Percentiles rank a stretch among this genome's conserved stretches.
Evolutionary conservation across 2,113 vertebrate species (phyloP).

Genomic region (Pseudorhombus dupliciocellatus): DNA sequence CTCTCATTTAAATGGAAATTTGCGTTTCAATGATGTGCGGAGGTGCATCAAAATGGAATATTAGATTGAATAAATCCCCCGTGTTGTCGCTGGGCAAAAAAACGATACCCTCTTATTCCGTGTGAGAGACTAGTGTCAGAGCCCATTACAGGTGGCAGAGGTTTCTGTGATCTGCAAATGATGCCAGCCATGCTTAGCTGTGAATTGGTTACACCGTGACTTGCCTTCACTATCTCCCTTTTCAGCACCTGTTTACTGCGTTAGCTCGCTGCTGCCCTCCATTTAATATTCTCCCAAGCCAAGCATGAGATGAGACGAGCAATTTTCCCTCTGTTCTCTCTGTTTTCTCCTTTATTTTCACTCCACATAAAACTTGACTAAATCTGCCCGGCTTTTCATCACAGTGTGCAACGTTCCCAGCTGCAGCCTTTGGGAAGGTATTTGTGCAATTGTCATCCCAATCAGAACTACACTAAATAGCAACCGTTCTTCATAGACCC

Average conservation of each 20-base stretch:
- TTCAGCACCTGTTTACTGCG: constrained; percentile 52
- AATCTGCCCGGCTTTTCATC: background rate
- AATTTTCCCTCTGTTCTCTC: constrained; percentile 27
- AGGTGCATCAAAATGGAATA: constrained; percentile 71
- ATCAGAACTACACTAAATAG: background rate
- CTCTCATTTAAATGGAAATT: constrained; percentile 80
- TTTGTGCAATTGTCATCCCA: background rate
- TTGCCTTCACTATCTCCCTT: constrained; percentile 38
- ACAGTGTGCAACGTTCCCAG: background rate
- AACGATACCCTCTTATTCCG: constrained; percentile 13
- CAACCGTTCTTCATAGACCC: too few species aligned
- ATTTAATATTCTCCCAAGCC: constrained; percentile 43
- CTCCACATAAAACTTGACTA: background rate
- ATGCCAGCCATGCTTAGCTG: constrained; percentile 46
- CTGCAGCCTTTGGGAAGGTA: background rate
- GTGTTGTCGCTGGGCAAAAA: constrained; percentile 37
- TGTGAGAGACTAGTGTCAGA: constrained; percentile 41
- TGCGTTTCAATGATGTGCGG: constrained; percentile 65
- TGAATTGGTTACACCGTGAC: constrained; percentile 43
- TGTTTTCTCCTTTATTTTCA: constrained; percentile 3
- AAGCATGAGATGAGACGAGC: background rate
- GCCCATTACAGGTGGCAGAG: constrained; percentile 48
- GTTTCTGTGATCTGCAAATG: constrained; percentile 49
- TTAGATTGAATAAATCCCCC: constrained; percentile 67
- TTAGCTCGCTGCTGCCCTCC: constrained; percentile 11